Percentiles rank a stretch among this genome's conserved stretches.
Evolutionary conservation across 2,888 invertebrate species (phyloP).

Genomic region (Synanthedon myopaeformis): DNA sequence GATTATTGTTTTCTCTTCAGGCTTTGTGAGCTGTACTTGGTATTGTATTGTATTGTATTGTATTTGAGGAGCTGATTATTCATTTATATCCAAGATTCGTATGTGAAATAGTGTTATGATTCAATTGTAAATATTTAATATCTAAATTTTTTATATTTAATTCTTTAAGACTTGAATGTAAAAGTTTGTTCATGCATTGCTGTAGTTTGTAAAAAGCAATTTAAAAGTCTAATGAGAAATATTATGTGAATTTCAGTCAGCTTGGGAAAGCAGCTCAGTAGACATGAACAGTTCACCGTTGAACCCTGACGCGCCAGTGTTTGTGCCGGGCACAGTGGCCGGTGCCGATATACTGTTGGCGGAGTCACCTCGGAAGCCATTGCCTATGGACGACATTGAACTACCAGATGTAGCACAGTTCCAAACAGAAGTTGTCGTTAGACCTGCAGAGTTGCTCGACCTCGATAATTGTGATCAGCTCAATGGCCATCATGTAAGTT

Average conservation of each 20-base stretch:
- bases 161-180: background rate
- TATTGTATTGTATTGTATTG: no score
- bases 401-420: slow-evolving; percentile 74
- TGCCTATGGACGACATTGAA: slow-evolving; percentile 73
- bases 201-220: background rate
- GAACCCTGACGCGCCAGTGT: slow-evolving; percentile 89
- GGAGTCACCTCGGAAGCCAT: slow-evolving; percentile 79
- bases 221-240: background rate
- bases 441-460: slow-evolving; percentile 72
- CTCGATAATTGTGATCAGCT: slow-evolving; percentile 65
- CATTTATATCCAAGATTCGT: no score
- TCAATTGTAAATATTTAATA: no score
- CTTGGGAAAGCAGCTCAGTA: slow-evolving; percentile 62
- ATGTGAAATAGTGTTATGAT: no score
- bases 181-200: no score
- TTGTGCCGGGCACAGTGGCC: slow-evolving; percentile 74
- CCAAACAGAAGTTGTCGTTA: slow-evolving; percentile 71
- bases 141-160: no score
- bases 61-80: no score
- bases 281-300: slow-evolving; percentile 82
- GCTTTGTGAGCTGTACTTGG: no score
- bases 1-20: no score
- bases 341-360: slow-evolving; percentile 70
- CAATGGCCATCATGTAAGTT: slow-evolving; percentile 68
- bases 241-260: slow-evolving; percentile 39